A percentile compares a stretch with the other conserved stretches of the same genome.
phyloP scores from a whole-genome alignment of 2,113 vertebrate genomes.

The Parus major region DNA sequence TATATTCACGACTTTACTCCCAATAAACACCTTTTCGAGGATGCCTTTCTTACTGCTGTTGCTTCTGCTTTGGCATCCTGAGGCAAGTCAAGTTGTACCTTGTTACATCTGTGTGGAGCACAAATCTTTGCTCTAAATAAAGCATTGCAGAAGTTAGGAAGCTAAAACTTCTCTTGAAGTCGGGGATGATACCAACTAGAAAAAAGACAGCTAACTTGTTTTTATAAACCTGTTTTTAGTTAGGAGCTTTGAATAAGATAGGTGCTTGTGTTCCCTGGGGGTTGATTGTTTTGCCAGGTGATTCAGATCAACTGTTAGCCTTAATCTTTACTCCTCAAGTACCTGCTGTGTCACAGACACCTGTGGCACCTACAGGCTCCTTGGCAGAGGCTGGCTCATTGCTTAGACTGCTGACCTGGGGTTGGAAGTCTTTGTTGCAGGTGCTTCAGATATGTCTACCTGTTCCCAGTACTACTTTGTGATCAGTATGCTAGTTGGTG shows the following conservation, averaged over 20 bases:
- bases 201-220: not conserved
- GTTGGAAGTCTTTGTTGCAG: not conserved
- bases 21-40: fast-evolving
- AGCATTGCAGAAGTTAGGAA: not conserved
- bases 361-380: not conserved
- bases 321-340: not conserved
- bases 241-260: not conserved
- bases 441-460: not conserved
- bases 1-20: not conserved
- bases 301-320: not conserved
- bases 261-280: not conserved
- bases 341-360: not conserved
- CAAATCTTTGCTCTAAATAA: not conserved
- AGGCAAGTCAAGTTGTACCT: not conserved
- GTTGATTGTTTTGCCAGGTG: not conserved
- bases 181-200: no score
- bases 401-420: not conserved
- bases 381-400: not conserved
- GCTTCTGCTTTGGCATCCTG: not conserved
- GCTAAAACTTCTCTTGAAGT: not conserved
- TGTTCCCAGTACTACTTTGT: not conserved
- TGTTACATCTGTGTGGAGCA: not conserved
- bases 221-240: not conserved
- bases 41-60: not conserved
- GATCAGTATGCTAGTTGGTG: not conserved